Evolutionary conservation across 2,888 invertebrate species (phyloP).

Genomic region (Tipula helvola): DNA sequence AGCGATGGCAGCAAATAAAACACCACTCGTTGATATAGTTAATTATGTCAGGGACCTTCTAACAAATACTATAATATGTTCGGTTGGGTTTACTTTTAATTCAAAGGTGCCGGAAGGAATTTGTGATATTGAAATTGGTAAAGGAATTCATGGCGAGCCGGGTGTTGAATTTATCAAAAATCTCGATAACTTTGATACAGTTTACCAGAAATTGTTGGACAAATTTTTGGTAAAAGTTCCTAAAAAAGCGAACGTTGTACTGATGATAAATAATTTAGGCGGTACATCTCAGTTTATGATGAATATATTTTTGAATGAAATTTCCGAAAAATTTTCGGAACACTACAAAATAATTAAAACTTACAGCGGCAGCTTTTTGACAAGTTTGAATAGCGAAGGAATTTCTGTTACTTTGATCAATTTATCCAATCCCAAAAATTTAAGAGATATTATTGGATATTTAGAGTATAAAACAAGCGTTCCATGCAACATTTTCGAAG

Average conservation of each 20-base stretch:
- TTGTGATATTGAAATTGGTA: conserved; percentile 50
- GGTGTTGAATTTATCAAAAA: conserved; percentile 38
- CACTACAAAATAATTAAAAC: conserved; percentile 12
- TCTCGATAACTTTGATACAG: conserved; percentile 36
- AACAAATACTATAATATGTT: conserved; percentile 21
- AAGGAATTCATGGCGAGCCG: conserved; percentile 44
- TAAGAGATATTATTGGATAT: not conserved
- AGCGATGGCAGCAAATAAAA: conserved; percentile 53
- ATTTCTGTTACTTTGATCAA: conserved; percentile 59
- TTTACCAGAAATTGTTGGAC: conserved; percentile 38
- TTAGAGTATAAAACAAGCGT: not conserved
- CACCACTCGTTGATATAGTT: conserved; percentile 43
- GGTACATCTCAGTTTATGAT: conserved; percentile 47
- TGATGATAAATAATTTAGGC: conserved; percentile 69
- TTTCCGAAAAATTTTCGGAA: conserved; percentile 19
- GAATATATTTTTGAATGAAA: conserved; percentile 12
- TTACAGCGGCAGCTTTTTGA: conserved; percentile 43
- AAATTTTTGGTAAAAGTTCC: conserved; percentile 26
- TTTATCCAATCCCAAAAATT: conserved; percentile 31
- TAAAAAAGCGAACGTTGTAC: conserved; percentile 37
- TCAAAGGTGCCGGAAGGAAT: not conserved
- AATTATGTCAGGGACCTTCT: conserved; percentile 37
- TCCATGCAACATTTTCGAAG: not conserved
- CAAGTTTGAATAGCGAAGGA: conserved; percentile 67
- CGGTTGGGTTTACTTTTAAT: conserved; percentile 31